Evolutionary conservation across 2,888 invertebrate genomes (phyloP).

Genomic region (Eupelmus urozonus): DNA sequence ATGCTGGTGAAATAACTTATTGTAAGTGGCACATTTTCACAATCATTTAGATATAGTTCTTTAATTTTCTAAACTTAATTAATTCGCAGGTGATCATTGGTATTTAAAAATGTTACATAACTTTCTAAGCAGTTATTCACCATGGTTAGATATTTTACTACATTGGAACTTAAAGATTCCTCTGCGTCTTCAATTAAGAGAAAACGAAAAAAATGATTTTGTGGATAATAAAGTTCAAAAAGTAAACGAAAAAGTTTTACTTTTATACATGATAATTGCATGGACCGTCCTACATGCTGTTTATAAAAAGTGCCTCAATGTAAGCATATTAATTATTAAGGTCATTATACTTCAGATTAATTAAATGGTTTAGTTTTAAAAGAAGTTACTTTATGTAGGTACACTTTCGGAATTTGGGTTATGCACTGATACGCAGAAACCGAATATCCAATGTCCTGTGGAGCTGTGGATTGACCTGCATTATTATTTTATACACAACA

Average conservation of each 20-base stretch:
- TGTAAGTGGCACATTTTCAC: conserved; percentile 7
- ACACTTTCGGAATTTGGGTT: conserved; percentile 42
- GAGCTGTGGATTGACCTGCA: conserved; percentile 40
- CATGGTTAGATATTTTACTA: conserved; percentile 44
- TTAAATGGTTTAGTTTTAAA: conserved; percentile 4
- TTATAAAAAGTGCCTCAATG: conserved; percentile 60
- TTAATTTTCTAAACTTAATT: not conserved
- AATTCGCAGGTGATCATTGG: conserved; percentile 15
- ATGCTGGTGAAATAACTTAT: conserved; percentile 1
- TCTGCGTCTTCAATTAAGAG: conserved; percentile 43
- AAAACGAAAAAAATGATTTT: conserved; percentile 30
- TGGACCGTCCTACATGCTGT: conserved; percentile 51
- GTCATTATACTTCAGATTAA: not conserved
- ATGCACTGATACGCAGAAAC: conserved; percentile 34
- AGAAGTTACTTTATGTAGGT: conserved; percentile 10
- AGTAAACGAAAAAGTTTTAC: conserved; percentile 28
- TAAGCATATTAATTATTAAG: conserved; percentile 44
- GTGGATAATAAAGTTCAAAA: conserved; percentile 14
- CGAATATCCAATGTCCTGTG: conserved; percentile 43
- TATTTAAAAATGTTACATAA: conserved; percentile 46
- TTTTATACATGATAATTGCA: conserved; percentile 48
- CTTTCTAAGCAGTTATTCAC: conserved; percentile 30
- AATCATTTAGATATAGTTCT: not conserved
- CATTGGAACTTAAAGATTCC: conserved; percentile 31
- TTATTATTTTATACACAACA: conserved; percentile 47